phyloP scores from a whole-genome alignment of 2,797 vertebrate species.

The Nothura maculosa region DNA sequence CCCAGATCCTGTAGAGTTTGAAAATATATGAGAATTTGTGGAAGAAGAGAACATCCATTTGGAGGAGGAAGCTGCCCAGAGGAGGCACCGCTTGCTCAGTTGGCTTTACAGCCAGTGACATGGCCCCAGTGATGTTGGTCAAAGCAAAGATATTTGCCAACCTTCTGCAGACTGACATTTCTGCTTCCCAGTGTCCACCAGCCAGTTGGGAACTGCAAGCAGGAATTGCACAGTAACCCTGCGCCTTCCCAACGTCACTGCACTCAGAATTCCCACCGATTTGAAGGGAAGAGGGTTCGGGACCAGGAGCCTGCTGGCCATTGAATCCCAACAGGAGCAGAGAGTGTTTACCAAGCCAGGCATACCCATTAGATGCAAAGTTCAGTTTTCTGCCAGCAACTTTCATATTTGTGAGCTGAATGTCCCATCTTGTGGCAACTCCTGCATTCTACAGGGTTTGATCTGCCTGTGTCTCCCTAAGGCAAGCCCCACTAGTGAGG shows the following conservation, averaged over 20 bases:
- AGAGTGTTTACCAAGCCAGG: not conserved
- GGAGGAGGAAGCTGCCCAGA: not conserved
- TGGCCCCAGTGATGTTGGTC: not conserved
- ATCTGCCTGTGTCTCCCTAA: not conserved
- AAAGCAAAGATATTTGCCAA: not conserved
- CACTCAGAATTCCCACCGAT: not conserved
- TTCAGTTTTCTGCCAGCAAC: conserved; percentile 34
- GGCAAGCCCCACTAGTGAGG: not conserved
- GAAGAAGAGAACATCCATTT: not conserved
- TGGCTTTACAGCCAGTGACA: not conserved
- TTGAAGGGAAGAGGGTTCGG: not conserved
- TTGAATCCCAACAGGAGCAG: not conserved
- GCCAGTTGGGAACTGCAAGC: not conserved
- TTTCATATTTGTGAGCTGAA: conserved; percentile 50
- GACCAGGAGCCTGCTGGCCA: not conserved
- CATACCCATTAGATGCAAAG: conserved; percentile 44
- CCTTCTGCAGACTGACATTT: not conserved
- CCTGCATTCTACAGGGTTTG: conserved; percentile 54
- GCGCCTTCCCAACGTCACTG: not conserved
- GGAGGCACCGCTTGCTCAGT: not conserved
- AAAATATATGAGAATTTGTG: not conserved
- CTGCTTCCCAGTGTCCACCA: not conserved
- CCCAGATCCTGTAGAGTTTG: not conserved
- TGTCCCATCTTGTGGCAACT: conserved; percentile 68
- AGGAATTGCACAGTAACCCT: not conserved